Base-by-base conservation (phyloP, 2,113 vertebrate species). In the Prolemur simus region DNA sequence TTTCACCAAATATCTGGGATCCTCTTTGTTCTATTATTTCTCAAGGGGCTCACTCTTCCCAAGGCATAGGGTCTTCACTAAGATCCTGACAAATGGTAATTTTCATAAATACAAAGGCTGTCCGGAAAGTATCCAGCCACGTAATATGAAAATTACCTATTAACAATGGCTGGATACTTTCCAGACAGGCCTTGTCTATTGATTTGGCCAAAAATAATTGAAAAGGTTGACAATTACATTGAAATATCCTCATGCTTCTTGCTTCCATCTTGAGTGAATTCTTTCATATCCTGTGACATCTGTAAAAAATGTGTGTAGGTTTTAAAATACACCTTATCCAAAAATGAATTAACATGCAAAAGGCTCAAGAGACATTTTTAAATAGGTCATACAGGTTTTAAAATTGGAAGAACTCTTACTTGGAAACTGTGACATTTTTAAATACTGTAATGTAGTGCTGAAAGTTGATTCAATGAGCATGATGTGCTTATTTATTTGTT, bases 151-250 rank as follows among this genome's bases (percentile, higher is more conserved):
- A 56, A 21, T 56, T 56, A 21, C 54, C 6, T 21, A 21, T 56
- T 56, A 21, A 56, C 20, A 21, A 21, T 56, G 54, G 54, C 54
- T 56, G 54, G 54, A 56, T 56, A 56, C 54, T 56, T 56, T 21
- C 54, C 54, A 8, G 54, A 56, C 54, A 21, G 54, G 20, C 54
- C 54, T 21, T 20, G 0, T 56, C 18, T 97, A 97, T 69, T 97
- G 95, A 96, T 96, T 96, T 92, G 42, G 42, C 47, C 54, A 89
- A 94, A 95, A 96, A 87, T 96, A 95, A 96, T 64, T 74, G 83
- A 92, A 89, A 97, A 97, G 37, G 45, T 97, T 87, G 68, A 89
- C 96, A 94, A 97, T 93, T 95, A 66, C 91, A 80, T 5, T 87
- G 63, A 60, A 29, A 87, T 86, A 17, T 6, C 45, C 66, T 87